Conservation (phyloP, 2,113 vertebrate species). For the Electrona antarctica region DNA sequence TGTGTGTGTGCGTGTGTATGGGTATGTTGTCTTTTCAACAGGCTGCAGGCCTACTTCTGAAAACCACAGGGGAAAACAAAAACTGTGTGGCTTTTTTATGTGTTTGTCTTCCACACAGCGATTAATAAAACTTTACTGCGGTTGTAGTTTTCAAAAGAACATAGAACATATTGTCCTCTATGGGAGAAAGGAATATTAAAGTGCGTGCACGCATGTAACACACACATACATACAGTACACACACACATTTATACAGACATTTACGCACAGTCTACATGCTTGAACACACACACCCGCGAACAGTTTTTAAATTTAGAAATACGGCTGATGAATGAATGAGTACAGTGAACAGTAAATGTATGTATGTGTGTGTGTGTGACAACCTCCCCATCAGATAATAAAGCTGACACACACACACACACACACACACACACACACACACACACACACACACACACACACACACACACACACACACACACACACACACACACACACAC, state of each 20-base stretch:
- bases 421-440: too few relatives aligned
- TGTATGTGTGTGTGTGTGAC: neutral
- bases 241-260: too few relatives aligned
- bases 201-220: too few relatives aligned
- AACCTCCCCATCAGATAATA: constrained; percentile 6
- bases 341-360: neutral
- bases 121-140: constrained; percentile 25
- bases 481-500: constrained; percentile 15
- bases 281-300: neutral
- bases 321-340: constrained; percentile 2
- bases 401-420: neutral
- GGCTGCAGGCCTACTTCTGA: constrained; percentile 46
- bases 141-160: constrained; percentile 2
- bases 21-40: constrained; percentile 6
- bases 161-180: too few relatives aligned
- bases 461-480: neutral
- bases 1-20: neutral
- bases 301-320: constrained; percentile 14
- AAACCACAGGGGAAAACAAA: constrained; percentile 25
- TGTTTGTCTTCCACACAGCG: constrained; percentile 25
- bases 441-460: too few relatives aligned
- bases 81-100: constrained; percentile 29
- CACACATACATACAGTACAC: too few relatives aligned
- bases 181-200: too few relatives aligned
- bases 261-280: too few relatives aligned